Conservation (phyloP, 2,113 vertebrate genomes). For the Myotis davidii region DNA sequence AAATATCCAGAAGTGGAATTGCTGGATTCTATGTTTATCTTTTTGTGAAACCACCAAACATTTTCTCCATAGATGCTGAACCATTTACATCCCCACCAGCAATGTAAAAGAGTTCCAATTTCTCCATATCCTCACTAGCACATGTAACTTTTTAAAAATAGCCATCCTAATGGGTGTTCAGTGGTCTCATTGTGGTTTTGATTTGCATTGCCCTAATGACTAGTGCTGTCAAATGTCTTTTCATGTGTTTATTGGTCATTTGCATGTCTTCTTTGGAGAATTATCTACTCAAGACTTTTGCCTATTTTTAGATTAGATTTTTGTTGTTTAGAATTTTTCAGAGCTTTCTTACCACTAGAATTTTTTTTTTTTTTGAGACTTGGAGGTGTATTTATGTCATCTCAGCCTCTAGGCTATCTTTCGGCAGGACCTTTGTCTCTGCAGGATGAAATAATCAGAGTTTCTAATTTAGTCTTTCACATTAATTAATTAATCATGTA, state of each 20-base stretch:
- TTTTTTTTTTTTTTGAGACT: neutral
- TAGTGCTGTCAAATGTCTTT: neutral
- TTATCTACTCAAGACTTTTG: neutral
- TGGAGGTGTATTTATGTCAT: neutral
- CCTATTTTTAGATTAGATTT: neutral
- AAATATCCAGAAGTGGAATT: neutral
- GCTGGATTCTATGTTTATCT: neutral
- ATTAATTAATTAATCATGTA: constrained; percentile 6
- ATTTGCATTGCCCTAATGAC: neutral
- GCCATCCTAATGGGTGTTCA: neutral
- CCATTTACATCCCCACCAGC: neutral
- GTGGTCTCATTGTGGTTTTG: neutral
- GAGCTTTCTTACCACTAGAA: constrained; percentile 40
- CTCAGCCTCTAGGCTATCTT: neutral
- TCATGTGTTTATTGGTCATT: neutral
- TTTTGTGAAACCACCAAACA: constrained; percentile 32
- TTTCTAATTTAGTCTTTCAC: constrained; percentile 28
- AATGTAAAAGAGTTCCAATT: neutral
- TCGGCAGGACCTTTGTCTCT: neutral
- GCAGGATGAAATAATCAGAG: neutral
- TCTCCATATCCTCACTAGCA: neutral
- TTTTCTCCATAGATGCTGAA: neutral
- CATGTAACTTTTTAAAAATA: neutral
- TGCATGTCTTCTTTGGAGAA: constrained; percentile 9
- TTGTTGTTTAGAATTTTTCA: neutral